Base-by-base conservation (phyloP, 2,797 vertebrate genomes). In the Gadopsis marmoratus region DNA sequence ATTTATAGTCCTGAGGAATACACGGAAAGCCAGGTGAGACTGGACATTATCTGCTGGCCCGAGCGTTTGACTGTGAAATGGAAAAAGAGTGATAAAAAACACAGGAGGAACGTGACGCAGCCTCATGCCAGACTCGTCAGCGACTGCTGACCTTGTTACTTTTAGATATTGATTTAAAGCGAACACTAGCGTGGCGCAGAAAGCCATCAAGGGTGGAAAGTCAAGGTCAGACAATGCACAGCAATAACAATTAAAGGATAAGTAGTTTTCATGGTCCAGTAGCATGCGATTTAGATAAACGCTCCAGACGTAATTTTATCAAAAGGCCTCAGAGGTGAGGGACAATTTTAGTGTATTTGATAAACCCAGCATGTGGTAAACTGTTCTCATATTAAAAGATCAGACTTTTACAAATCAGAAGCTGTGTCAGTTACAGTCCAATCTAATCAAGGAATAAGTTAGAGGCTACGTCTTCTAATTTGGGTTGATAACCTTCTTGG, bases 401-500 rank as follows among this genome's bases (percentile, higher is more conserved):
- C 71, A 81, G 39, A 75, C 58, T 68, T 70, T 48, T 74, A 45
- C 71, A 64, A 64, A 65, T 65, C 65, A 37, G 66, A 43, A 76
- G 78, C 83, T 82, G 82, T 74, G 81, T 89, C 85, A 81, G 75
- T 92, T 89, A 88, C 82, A 86, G 78, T 86, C 43, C 21, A 51
- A 91, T 92, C 72, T 84, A 86, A 90, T 92, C 86, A 69, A 62
- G 43, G 12, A 45, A 68, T 60, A 81, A 77, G 71, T 78, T 61
- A 1, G 74, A 83, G 72, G 48, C 70, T 73, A 51, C 75, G 72
- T 88, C 81, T 86, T 86, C 66, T 39, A 39, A 78, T 84, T 79
- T 58, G 62, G 75, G 29, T 62, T 65, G 88, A 92, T 91, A 87
- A 89, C 76, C 77, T 83, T 78, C 71, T 54, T 74, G 60, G 56